These are phyloP conservation scores for Melanostoma mellinum DNA, from an alignment of 2,888 invertebrate genomes.

Conservation along the genomic window DNA sequence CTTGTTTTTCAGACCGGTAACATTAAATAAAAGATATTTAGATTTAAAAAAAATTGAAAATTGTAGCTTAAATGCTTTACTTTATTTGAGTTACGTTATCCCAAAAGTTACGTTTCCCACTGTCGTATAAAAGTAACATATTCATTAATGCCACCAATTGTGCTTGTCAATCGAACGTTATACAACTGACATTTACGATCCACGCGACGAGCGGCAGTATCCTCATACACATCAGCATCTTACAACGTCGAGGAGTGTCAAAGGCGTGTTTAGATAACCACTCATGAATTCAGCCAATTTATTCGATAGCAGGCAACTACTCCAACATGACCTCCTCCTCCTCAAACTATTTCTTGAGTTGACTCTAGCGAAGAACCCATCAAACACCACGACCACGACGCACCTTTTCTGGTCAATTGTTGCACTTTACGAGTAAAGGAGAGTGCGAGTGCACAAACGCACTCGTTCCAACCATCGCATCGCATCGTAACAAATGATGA, in stretches of 20 bases:
- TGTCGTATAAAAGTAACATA: neutral
- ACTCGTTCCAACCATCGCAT: constrained; percentile 69
- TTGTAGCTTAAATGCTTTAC: no score
- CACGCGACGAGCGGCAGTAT: neutral
- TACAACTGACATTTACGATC: constrained; percentile 51
- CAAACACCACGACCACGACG: constrained; percentile 33
- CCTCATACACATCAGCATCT: constrained; percentile 24
- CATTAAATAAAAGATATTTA: no score
- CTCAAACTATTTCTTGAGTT: constrained; percentile 18
- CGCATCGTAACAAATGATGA: constrained; percentile 76
- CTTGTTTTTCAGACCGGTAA: no score
- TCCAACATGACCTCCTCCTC: constrained; percentile 38
- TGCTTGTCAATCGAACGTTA: constrained; percentile 45
- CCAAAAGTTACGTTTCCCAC: no score
- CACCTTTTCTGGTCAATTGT: constrained; percentile 65
- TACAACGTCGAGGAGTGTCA: constrained; percentile 50
- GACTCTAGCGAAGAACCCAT: neutral
- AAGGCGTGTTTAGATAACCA: constrained; percentile 33
- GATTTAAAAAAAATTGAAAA: no score
- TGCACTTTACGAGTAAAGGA: constrained; percentile 8
- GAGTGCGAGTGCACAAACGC: constrained; percentile 15
- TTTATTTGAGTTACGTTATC: no score
- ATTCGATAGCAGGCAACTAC: constrained; percentile 41
- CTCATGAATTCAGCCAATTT: constrained; percentile 48
- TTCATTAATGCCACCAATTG: constrained; percentile 35